Percentiles rank a stretch among this genome's conserved stretches.
Conservation (phyloP, 2,113 vertebrate species). For the Bubo bubo region DNA sequence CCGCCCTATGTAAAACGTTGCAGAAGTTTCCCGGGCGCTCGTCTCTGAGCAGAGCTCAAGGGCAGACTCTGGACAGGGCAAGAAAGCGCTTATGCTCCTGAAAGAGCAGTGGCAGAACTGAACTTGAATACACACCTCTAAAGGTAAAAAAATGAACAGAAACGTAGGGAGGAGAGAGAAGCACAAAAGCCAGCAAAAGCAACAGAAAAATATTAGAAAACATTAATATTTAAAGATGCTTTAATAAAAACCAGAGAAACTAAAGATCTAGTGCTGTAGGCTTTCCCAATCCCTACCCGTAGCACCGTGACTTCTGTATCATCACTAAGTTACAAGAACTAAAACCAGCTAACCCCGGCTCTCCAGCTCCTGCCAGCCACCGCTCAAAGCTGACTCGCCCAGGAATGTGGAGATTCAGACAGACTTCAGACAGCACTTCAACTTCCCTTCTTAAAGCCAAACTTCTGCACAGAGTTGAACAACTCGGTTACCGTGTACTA, state of each 20-base stretch:
- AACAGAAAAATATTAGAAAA: not conserved
- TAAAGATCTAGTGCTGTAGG: rapidly evolving
- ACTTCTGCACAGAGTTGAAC: not conserved
- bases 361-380: rapidly evolving
- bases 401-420: not conserved
- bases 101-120: not conserved
- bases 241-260: not conserved
- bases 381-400: rapidly evolving
- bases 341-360: not conserved
- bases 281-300: not conserved
- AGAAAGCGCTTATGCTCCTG: rapidly evolving
- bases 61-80: not conserved
- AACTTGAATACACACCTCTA: not conserved
- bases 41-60: not conserved
- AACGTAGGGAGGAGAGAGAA: rapidly evolving
- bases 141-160: rapidly evolving
- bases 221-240: not conserved
- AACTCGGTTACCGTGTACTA: not conserved
- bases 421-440: not conserved
- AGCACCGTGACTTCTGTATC: not conserved
- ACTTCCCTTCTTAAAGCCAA: not conserved
- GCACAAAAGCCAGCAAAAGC: not conserved
- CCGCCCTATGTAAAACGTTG: rapidly evolving
- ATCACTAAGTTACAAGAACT: not conserved
- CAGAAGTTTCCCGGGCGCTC: not conserved